Conservation (phyloP, 2,888 invertebrate genomes). For the Gandaritis pyraliata region DNA sequence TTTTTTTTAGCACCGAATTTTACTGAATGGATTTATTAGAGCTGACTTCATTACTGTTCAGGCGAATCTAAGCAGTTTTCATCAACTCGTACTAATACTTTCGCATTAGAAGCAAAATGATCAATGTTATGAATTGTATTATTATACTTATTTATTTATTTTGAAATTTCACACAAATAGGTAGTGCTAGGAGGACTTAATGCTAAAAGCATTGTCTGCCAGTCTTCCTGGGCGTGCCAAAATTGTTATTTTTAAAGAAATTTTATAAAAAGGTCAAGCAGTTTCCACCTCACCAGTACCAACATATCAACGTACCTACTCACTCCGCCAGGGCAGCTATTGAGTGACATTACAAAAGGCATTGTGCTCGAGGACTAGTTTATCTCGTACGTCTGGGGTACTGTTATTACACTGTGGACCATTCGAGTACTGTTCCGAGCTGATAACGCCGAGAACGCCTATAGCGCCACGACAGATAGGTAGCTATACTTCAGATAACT, state of each 20-base stretch:
- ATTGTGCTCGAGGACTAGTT: slow-evolving; percentile 73
- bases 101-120: too few species aligned
- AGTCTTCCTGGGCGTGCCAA: too few species aligned
- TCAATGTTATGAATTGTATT: too few species aligned
- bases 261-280: slow-evolving; percentile 19
- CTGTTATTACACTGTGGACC: slow-evolving; percentile 28
- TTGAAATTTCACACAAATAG: too few species aligned
- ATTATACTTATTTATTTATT: too few species aligned
- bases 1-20: too few species aligned
- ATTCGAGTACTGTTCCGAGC: slow-evolving; percentile 71
- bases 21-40: too few species aligned
- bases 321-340: slow-evolving; percentile 58
- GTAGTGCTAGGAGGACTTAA: too few species aligned
- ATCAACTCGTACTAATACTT: too few species aligned
- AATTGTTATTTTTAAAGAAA: not conserved
- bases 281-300: slow-evolving; percentile 30
- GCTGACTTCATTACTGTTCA: too few species aligned
- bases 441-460: slow-evolving; percentile 67
- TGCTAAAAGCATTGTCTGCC: too few species aligned
- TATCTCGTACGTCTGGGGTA: slow-evolving; percentile 62
- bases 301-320: slow-evolving; percentile 29
- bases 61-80: too few species aligned
- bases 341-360: slow-evolving; percentile 75
- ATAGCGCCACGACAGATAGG: slow-evolving; percentile 11
- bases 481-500: slow-evolving; percentile 44